These are phyloP conservation scores for Hyphantria cunea DNA, from an alignment of 1,140 invertebrate genomes.

Conservation along the genomic window DNA sequence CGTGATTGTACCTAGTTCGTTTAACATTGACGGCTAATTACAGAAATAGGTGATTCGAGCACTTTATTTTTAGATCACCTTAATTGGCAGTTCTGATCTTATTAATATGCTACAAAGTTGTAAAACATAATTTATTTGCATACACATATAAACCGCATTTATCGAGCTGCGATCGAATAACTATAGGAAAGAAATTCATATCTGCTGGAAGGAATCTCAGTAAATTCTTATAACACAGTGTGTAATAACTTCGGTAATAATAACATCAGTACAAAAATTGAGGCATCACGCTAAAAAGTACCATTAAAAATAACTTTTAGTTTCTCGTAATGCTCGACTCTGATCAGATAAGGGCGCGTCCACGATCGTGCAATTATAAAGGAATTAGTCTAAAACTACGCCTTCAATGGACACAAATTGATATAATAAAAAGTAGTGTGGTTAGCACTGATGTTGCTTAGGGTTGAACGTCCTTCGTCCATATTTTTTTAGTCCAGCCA, in stretches of 20 bases:
- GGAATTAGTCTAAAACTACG: slow-evolving; percentile 74
- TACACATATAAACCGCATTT: too few relatives aligned
- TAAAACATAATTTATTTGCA: too few relatives aligned
- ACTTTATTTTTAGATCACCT: too few relatives aligned
- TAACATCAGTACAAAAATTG: slow-evolving; percentile 24
- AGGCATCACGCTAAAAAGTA: slow-evolving; percentile 25
- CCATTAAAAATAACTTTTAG: slow-evolving; percentile 43
- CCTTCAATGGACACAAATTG: slow-evolving; percentile 78
- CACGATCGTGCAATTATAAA: slow-evolving; percentile 77
- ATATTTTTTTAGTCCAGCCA: not conserved
- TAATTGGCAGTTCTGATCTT: too few relatives aligned
- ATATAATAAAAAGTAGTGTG: slow-evolving; percentile 78
- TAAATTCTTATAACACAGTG: too few relatives aligned
- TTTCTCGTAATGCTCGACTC: slow-evolving; percentile 58
- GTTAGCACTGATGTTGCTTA: slow-evolving; percentile 44
- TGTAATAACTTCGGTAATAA: slow-evolving; percentile 20
- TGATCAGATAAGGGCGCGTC: slow-evolving; percentile 62
- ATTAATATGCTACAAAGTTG: too few relatives aligned
- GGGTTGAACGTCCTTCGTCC: slow-evolving; percentile 32
- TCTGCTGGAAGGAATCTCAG: too few relatives aligned
- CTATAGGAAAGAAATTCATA: too few relatives aligned
- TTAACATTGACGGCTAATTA: too few relatives aligned
- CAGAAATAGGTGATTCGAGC: too few relatives aligned
- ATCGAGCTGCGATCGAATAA: too few relatives aligned
- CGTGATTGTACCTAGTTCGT: too few relatives aligned